Evolutionary conservation across 2,888 invertebrate genomes (phyloP).

Genomic region (Nudaria mundana): DNA sequence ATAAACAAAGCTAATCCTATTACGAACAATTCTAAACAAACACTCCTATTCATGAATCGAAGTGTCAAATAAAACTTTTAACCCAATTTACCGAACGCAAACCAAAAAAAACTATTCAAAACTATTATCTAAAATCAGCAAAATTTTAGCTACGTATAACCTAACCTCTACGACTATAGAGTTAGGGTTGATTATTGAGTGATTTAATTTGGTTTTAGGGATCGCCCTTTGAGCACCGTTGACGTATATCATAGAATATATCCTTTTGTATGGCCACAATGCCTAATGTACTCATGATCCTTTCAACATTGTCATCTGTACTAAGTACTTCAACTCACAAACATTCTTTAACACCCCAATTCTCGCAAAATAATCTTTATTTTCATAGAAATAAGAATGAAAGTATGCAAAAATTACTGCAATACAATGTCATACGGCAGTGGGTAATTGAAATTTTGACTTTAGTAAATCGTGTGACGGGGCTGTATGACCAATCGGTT

Average conservation of each 20-base stretch:
- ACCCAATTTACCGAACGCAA: constrained; percentile 64
- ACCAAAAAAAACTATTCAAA: constrained; percentile 40
- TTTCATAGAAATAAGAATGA: constrained; percentile 12
- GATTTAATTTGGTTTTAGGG: constrained; percentile 1
- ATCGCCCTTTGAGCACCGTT: constrained; percentile 47
- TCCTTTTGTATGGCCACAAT: constrained; percentile 63
- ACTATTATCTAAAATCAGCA: constrained; percentile 20
- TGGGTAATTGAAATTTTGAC: constrained; percentile 68
- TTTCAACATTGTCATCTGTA: constrained; percentile 75
- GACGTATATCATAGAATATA: constrained; percentile 60
- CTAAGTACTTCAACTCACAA: constrained; percentile 60
- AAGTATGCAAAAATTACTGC: constrained; percentile 8
- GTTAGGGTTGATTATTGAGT: constrained; percentile 28
- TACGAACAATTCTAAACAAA: constrained; percentile 59
- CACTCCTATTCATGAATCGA: constrained; percentile 41
- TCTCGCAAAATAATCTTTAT: neutral
- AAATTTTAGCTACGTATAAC: constrained; percentile 1
- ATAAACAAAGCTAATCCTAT: constrained; percentile 61
- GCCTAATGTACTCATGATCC: constrained; percentile 76
- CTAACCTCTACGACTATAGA: constrained; percentile 7
- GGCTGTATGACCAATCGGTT: constrained; percentile 60
- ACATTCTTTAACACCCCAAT: constrained; percentile 9
- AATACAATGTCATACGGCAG: neutral
- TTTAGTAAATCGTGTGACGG: constrained; percentile 74
- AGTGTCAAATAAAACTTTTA: constrained; percentile 65